Evolutionary conservation across 2,888 invertebrate species (phyloP), one percentile per base, ranked within the genome.

Genomic region (Drosophila nr. perissopoda): DNA sequence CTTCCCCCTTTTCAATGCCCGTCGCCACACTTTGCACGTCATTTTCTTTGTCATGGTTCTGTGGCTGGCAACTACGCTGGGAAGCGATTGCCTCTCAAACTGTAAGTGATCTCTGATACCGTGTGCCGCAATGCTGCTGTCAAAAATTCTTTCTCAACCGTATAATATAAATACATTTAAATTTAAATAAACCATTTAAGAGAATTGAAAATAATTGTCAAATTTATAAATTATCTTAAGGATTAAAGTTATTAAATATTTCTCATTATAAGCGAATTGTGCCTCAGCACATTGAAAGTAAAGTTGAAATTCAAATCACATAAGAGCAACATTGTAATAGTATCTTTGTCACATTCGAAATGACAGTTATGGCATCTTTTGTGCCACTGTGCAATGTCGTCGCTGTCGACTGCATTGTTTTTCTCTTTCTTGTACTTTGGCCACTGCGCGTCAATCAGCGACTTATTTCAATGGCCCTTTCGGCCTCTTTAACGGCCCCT

Each of bases 1-100:
- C 27, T 27, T 38, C 36, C 21, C 27, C 38, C 38, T 7, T 8
- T 40, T 40, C 3, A 29, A 46, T n/a, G 33, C 57, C 74, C 40
- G 29, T 48, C 60, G 36, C 66, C 63, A 73, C 69, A 65, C 61
- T 61, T 48, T 58, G 63, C 77, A 77, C 68, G 58, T 73, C 73
- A 77, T 67, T 59, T 81, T 78, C 51, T 70, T 59, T 68, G 75
- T 78, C 79, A 79, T 62, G 79, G 57, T 79, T 67, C 77, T 62
- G 42, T 71, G 79, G 38, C 18, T 57, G 29, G 36, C 29, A 27
- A 5, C 51, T 18, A 49, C 46, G 6, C 48, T 59, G 69, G 46
- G 69, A 62, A 70, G 46, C 70, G 27, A 29, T 53, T 54, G 70
- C 33, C 49, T 76, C 72, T 69, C 68, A 76, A 78, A 78, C 80